Evolutionary conservation across 2,113 vertebrate genomes (phyloP).

Genomic region (Mesembrinibis cayennensis): DNA sequence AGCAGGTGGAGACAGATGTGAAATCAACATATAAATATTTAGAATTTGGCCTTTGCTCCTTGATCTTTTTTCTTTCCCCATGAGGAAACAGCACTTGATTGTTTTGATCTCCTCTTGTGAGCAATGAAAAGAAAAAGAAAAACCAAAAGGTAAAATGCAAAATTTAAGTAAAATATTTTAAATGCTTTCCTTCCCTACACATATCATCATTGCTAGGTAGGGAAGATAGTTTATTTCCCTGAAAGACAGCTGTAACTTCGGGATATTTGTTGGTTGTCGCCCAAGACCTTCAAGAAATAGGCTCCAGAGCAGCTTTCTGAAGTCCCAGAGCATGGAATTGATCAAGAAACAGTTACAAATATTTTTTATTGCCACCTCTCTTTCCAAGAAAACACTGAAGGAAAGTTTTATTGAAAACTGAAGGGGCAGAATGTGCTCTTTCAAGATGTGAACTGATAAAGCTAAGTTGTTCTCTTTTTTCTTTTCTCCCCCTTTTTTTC

Average conservation of each 20-base stretch:
- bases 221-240: background rate
- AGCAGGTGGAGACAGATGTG: background rate
- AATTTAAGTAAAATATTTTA: background rate
- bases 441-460: background rate
- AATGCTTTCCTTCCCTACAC: background rate
- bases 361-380: background rate
- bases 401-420: background rate
- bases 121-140: background rate
- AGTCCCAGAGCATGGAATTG: background rate
- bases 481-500: background rate
- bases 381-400: background rate
- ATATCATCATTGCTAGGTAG: background rate
- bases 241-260: background rate
- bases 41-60: background rate
- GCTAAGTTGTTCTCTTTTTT: background rate
- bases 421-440: background rate
- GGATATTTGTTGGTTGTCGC: background rate
- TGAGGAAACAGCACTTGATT: background rate
- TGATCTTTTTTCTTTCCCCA: background rate
- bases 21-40: background rate
- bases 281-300: background rate
- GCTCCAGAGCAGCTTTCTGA: background rate
- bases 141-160: background rate
- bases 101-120: background rate
- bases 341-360: background rate